Evolutionary conservation across 2,797 vertebrate genomes (phyloP).

Genomic region (Rhinophrynus dorsalis): DNA sequence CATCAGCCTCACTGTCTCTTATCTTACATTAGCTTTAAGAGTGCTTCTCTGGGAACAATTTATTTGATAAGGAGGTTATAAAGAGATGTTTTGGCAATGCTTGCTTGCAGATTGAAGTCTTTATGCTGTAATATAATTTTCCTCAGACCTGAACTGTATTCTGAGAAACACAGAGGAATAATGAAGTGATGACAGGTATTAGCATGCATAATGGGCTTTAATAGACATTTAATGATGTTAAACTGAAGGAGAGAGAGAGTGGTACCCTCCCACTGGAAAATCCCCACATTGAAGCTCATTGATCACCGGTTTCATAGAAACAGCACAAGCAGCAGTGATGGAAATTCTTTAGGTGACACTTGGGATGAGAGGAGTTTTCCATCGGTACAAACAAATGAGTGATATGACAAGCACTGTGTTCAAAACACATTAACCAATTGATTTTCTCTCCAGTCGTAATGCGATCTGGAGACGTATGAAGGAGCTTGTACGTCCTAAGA

Average conservation of each 20-base stretch:
- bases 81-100: slow-evolving; percentile 51
- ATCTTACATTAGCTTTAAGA: slow-evolving; percentile 41
- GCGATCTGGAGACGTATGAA: slow-evolving; percentile 93
- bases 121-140: slow-evolving; percentile 55
- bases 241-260: slow-evolving; percentile 62
- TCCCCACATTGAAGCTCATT: slow-evolving; percentile 75
- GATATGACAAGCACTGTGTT: slow-evolving; percentile 93
- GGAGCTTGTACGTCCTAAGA: slow-evolving; percentile 63
- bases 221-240: slow-evolving; percentile 72
- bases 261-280: slow-evolving; percentile 69
- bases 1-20: slow-evolving; percentile 9
- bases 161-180: slow-evolving; percentile 59
- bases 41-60: slow-evolving; percentile 53
- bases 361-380: slow-evolving; percentile 82
- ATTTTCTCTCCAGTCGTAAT: slow-evolving; percentile 96
- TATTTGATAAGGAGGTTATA: slow-evolving; percentile 50
- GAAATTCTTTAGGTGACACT: slow-evolving; percentile 86
- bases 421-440: slow-evolving; percentile 92
- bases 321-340: slow-evolving; percentile 72
- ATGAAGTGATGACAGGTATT: slow-evolving; percentile 76
- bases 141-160: slow-evolving; percentile 54
- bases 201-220: slow-evolving; percentile 72
- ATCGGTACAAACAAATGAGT: slow-evolving; percentile 90
- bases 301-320: slow-evolving; percentile 82
- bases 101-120: slow-evolving; percentile 44